These are phyloP conservation scores for Phasia obesa DNA, from an alignment of 2,888 invertebrate species.

Conservation along the genomic window DNA sequence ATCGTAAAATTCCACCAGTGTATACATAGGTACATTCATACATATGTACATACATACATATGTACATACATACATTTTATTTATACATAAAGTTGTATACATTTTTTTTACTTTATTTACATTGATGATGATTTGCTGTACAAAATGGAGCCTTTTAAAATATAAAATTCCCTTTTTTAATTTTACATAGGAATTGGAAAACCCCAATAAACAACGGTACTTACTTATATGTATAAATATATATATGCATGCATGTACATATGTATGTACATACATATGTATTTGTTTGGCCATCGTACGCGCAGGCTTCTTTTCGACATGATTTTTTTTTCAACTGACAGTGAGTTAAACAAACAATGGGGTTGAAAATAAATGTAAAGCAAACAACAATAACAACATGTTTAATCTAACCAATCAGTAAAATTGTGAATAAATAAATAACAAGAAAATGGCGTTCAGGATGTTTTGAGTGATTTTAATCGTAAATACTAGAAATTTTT, in stretches of 20 bases:
- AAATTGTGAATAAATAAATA: conserved; percentile 25
- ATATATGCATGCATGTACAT: no score
- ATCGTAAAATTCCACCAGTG: no score
- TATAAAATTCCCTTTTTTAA: neutral
- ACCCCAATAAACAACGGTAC: conserved; percentile 49
- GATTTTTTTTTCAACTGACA: neutral
- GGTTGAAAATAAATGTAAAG: conserved; percentile 34
- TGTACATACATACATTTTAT: neutral
- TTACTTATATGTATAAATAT: no score
- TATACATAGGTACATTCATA: neutral
- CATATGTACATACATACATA: neutral
- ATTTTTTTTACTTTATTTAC: neutral
- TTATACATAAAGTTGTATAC: neutral
- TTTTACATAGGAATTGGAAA: conserved; percentile 11
- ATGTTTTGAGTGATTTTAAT: conserved; percentile 46
- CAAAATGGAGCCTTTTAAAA: neutral
- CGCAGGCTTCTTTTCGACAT: conserved; percentile 52
- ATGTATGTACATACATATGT: no score
- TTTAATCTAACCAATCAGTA: conserved; percentile 54
- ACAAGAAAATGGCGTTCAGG: conserved; percentile 55
- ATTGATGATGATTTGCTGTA: neutral
- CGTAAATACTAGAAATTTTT: conserved; percentile 13
- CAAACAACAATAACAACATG: neutral
- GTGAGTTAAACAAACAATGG: conserved; percentile 49
- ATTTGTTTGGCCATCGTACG: conserved; percentile 22